Conservation (phyloP, 53 echinoderm and acorn worm genomes). For the Echinometra lucunter region DNA sequence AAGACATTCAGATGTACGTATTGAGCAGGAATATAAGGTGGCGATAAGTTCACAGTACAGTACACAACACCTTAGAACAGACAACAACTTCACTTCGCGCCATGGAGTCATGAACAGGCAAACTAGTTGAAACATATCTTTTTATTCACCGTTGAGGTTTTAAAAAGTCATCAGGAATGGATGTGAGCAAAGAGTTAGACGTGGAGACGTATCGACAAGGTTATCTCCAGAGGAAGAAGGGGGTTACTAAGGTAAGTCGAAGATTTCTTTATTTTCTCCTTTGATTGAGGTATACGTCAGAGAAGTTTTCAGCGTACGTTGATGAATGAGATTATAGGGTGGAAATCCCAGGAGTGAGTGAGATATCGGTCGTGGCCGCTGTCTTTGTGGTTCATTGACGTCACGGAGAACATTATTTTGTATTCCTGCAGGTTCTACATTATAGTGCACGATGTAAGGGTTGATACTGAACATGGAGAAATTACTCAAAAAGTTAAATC, state of each 20-base stretch:
- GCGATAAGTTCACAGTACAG: background rate
- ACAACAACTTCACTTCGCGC: background rate
- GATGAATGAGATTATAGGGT: background rate
- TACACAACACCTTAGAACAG: background rate
- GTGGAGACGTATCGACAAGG: conserved; percentile 8
- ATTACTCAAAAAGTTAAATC: too few species aligned
- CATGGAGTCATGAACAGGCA: background rate
- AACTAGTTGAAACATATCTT: background rate
- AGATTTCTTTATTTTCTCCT: background rate
- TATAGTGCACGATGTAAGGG: background rate
- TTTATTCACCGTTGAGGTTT: background rate
- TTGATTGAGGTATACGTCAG: conserved; percentile 4
- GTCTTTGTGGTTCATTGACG: conserved; percentile 24
- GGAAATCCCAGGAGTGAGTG: conserved; percentile 25
- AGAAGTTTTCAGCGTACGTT: conserved; percentile 27
- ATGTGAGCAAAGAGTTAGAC: background rate
- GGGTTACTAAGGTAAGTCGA: conserved; percentile 40
- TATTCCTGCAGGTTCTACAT: background rate
- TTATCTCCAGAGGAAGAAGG: conserved; percentile 29
- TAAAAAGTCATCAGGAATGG: background rate
- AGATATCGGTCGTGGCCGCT: background rate
- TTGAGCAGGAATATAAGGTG: background rate
- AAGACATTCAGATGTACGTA: background rate
- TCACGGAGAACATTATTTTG: background rate
- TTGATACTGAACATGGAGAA: too few species aligned